Evolutionary conservation across 2,113 vertebrate genomes (phyloP).

Genomic region (Pelvicachromis taeniatus): DNA sequence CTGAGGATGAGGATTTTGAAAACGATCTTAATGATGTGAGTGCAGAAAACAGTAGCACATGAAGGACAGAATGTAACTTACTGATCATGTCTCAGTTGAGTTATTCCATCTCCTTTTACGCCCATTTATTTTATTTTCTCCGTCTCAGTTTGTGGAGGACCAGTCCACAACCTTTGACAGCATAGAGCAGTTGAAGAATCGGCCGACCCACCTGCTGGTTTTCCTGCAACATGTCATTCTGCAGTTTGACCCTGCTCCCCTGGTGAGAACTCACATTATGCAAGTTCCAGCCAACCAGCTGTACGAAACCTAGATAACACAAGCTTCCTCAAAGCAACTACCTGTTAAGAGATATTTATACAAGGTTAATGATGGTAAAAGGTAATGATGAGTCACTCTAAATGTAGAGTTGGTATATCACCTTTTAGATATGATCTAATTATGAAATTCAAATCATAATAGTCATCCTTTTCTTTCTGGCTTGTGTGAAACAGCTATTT

Average conservation of each 20-base stretch:
- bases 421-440: neutral
- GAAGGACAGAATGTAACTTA: neutral
- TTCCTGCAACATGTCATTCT: conserved; percentile 86
- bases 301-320: neutral
- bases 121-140: neutral
- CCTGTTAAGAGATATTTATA: neutral
- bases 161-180: conserved; percentile 76
- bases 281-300: neutral
- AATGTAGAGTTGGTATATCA: neutral
- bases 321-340: neutral
- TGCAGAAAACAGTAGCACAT: neutral
- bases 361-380: neutral
- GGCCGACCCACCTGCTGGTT: conserved; percentile 82
- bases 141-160: conserved; percentile 73
- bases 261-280: conserved; percentile 71
- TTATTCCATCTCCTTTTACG: neutral
- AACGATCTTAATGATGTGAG: conserved; percentile 84
- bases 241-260: conserved; percentile 83
- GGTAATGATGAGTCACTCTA: neutral
- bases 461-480: neutral
- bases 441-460: neutral
- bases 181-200: conserved; percentile 76
- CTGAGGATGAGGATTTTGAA: conserved; percentile 91
- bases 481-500: neutral
- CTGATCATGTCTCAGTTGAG: neutral